phyloP scores from a whole-genome alignment of 2,888 invertebrate genomes.

The Leptopilina drosophilae region DNA sequence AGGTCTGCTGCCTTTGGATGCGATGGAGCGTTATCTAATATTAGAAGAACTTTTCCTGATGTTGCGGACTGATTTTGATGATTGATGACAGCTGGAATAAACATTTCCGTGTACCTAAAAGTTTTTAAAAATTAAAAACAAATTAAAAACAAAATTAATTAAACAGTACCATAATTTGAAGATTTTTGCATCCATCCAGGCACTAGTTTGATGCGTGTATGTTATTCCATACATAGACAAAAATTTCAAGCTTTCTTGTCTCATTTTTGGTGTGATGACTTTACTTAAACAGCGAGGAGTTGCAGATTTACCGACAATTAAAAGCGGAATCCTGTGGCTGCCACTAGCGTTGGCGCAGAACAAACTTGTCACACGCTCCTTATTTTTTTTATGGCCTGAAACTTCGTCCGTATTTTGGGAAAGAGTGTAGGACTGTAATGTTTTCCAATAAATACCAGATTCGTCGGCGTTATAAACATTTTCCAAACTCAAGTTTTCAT shows the following conservation, averaged over 20 bases:
- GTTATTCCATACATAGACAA: background rate
- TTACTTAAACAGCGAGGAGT: background rate
- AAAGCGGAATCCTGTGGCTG: slow-evolving; percentile 1
- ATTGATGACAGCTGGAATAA: too few relatives aligned
- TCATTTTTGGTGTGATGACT: background rate
- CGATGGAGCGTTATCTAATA: too few relatives aligned
- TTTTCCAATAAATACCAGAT: slow-evolving; percentile 23
- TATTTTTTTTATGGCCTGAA: background rate
- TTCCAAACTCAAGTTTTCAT: slow-evolving; percentile 6
- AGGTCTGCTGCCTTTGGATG: too few relatives aligned
- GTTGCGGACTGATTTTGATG: too few relatives aligned
- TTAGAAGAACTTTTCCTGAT: too few relatives aligned
- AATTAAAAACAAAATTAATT: too few relatives aligned
- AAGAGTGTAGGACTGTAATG: background rate
- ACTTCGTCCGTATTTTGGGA: background rate
- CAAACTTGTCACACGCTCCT: slow-evolving; percentile 21
- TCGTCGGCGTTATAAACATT: slow-evolving; percentile 38
- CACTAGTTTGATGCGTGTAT: slow-evolving; percentile 22
- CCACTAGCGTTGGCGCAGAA: slow-evolving; percentile 32
- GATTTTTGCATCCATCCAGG: slow-evolving; percentile 24
- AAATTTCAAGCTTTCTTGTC: background rate
- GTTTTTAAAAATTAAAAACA: too few relatives aligned
- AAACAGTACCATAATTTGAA: slow-evolving; percentile 15
- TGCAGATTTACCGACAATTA: slow-evolving; percentile 11
- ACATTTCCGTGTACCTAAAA: too few relatives aligned